Evolutionary conservation across 2,113 vertebrate genomes (phyloP), one percentile per base, ranked within the genome.

Genomic region (Heterocephalus glaber): DNA sequence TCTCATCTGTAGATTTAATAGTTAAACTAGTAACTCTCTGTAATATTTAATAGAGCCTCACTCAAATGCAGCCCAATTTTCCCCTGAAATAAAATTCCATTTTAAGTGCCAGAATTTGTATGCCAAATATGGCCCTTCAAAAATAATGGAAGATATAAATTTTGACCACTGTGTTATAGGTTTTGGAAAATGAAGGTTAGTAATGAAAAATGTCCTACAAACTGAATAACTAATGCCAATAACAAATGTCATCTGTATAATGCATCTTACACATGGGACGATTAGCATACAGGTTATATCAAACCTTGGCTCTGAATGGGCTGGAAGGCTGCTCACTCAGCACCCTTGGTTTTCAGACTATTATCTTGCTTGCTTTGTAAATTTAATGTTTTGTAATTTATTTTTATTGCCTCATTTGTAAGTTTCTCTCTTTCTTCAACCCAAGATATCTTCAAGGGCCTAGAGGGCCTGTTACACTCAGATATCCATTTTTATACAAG

Each of bases 361-460:
- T 92, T 94, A 97, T 98, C 98, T 95, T 97, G 90, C 97, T 98
- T 98, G 98, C 93, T 96, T 97, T 94, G 97, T 96, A 96, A 97
- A 97, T 97, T 97, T 97, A 98, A 97, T 96, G 97, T 98, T 89
- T 49, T 94, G 70, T 90, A 96, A 97, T 98, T 98, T 98, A 95
- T 91, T 98, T 98, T 97, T 94, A 98, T 97, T 95, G 89, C 96
- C 92, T 98, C 96, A 95, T 98, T 98, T 97, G 84, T 97, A 97
- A 96, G 85, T 84, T 88, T 83, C 63, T 98, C 90, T 95, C 47
- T 88, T 74, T 92, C 88, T 95, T 96, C 88, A 82, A 47, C 70
- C 60, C 35, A 61, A 60, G 89, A 65, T 97, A 95, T 96, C 95
- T 96, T 97, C 92, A 86, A 90, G 91, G 88, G 24, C 86, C 95